These are phyloP conservation scores for Cryptus viduatorius DNA, from an alignment of 2,888 invertebrate genomes.

Conservation along the genomic window DNA sequence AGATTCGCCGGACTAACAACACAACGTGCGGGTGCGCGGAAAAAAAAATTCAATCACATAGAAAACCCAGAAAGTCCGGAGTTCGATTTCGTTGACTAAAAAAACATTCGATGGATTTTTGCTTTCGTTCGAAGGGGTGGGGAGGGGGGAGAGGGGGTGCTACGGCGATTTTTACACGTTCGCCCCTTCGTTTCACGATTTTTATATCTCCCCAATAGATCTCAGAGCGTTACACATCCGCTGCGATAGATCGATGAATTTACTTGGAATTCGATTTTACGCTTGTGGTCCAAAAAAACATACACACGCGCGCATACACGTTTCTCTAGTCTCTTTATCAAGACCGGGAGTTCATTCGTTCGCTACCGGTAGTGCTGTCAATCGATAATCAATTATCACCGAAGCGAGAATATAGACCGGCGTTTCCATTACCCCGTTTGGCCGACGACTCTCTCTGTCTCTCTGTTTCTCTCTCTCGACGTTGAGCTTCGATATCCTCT, in stretches of 20 bases:
- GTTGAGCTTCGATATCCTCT: not conserved
- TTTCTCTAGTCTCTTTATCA: conserved; percentile 52
- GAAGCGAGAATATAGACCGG: conserved; percentile 68
- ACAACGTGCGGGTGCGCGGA: not conserved
- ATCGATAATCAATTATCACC: conserved; percentile 78
- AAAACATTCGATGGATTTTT: not conserved
- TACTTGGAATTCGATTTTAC: conserved; percentile 57
- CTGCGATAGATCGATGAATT: conserved; percentile 34
- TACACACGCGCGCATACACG: conserved; percentile 5
- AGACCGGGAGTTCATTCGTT: conserved; percentile 56
- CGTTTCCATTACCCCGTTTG: conserved; percentile 69
- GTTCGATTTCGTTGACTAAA: not conserved
- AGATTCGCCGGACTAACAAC: not conserved
- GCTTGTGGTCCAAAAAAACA: conserved; percentile 2
- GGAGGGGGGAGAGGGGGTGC: too few relatives aligned
- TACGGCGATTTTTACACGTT: not conserved
- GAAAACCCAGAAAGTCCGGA: not conserved
- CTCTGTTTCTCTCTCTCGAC: conserved; percentile 29
- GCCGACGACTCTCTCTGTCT: conserved; percentile 63
- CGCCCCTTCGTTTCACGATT: conserved; percentile 3
- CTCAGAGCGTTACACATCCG: not conserved
- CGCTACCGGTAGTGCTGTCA: conserved; percentile 65
- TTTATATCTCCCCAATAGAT: conserved; percentile 15
- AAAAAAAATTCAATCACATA: not conserved
- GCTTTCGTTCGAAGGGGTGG: not conserved